Conservation (phyloP, 2,113 vertebrate genomes). For the Lampris megalopsis region DNA sequence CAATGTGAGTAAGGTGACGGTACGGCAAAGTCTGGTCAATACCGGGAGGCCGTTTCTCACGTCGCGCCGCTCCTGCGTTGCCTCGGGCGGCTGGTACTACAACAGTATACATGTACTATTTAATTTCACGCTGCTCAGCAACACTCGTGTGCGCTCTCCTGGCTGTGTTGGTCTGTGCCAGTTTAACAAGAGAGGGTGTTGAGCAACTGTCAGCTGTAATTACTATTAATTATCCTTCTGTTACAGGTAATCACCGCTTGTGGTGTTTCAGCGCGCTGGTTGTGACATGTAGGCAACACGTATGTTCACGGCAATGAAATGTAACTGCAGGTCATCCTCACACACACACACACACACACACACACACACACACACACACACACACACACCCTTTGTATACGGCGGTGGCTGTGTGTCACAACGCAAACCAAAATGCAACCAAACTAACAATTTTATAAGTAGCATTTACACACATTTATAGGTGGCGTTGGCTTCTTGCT, state of each 20-base stretch:
- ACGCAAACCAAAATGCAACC: constrained; percentile 1
- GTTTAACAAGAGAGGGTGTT: constrained; percentile 21
- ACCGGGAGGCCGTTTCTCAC: constrained; percentile 8
- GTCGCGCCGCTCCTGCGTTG: constrained; percentile 27
- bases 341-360: too few relatives aligned
- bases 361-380: too few relatives aligned
- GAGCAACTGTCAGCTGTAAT: constrained; percentile 49
- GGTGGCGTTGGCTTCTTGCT: neutral
- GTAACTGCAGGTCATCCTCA: neutral
- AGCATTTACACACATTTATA: neutral
- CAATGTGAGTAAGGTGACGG: neutral
- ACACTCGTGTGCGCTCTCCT: constrained; percentile 7
- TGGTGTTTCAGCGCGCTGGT: constrained; percentile 14
- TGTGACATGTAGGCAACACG: constrained; percentile 30
- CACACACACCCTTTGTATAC: too few relatives aligned
- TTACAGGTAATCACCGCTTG: constrained; percentile 50
- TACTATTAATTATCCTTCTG: constrained; percentile 51
- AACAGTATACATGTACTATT: neutral
- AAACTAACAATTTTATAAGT: constrained; percentile 9
- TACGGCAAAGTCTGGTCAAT: neutral
- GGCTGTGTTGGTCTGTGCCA: constrained; percentile 13
- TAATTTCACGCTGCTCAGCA: neutral
- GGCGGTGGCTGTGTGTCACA: neutral
- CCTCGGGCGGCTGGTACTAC: constrained; percentile 15
- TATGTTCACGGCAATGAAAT: neutral